Base-by-base conservation (phyloP, 2,888 invertebrate genomes). In the Trichopoda pennipes region DNA sequence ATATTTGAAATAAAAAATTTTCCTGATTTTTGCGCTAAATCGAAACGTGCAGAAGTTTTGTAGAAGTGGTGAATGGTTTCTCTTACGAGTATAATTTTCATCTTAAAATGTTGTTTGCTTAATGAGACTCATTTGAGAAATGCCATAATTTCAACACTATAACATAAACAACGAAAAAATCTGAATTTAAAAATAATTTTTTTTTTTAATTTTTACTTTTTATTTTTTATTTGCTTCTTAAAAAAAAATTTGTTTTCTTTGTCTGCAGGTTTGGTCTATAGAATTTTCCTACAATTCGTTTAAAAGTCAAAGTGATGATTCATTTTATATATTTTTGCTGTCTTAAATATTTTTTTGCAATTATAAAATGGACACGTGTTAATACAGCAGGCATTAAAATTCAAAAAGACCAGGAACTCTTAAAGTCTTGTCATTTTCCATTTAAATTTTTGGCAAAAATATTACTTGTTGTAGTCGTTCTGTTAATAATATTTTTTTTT, bases 71-170 rank as follows among this genome's bases (percentile, higher is more conserved):
- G 51, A 21, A 53, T 49, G 14, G 63, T 38, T 32, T 70, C 55
- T 42, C 53, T n/a, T 58, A 16, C 3, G 19, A 51, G 16, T 21
- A 32, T 17, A 53, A 75, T 60, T 32, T 28, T 4, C 60, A 60
- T 68, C 44, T 58, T 69, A 47, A 49, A 53, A 61, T 76, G 19
- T 35, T 66, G 38, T 28, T 38, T 55, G 42, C 42, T 63, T 76
- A 51, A 78, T 78, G 73, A 74, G 64, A 58, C 73, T 47, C 64
- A 81, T 79, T 82, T 72, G 72, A 75, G 53, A 81, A 74, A 82
- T 82, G 68, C 82, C 68, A 79, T 79, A 82, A 82, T 82, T 79
- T 82, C 75, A 82, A 56, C 64, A 55, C 61, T 55, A 69, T n/a
- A 81, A 76, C 42, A 19, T 56, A 63, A 53, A 19, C 4, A 28